A percentile compares a stretch with the other conserved stretches of the same genome.
phyloP scores from a whole-genome alignment of 2,113 vertebrate species.

The pig (Sus scrofa) region T2T-Sscrofa CM000825.6:72863001-72863500 shows the following conservation, averaged over 20 bases:
- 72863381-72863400: slow-evolving; percentile 98
- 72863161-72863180: not conserved
- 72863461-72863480: slow-evolving; percentile 96
- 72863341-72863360: slow-evolving; percentile 75
- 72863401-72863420: slow-evolving; percentile 94
- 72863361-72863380: slow-evolving; percentile 95
- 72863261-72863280: not conserved
- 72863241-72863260: not conserved
- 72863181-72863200: not conserved
- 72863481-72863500: slow-evolving; percentile 95
- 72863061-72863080: fast-evolving
- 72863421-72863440: slow-evolving; percentile 95
- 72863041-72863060: not conserved
- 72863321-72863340: not conserved
- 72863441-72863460: slow-evolving; percentile 93
- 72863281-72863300: not conserved
- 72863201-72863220: too few species aligned
- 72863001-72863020: not conserved
- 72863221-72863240: not conserved
- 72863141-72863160: not conserved
- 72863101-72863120: not conserved
- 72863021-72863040: not conserved
- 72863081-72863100: not conserved
- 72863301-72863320: not conserved
- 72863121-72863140: not conserved